phyloP scores from a whole-genome alignment of 2,888 invertebrate species.

The Linyphia triangularis region DNA sequence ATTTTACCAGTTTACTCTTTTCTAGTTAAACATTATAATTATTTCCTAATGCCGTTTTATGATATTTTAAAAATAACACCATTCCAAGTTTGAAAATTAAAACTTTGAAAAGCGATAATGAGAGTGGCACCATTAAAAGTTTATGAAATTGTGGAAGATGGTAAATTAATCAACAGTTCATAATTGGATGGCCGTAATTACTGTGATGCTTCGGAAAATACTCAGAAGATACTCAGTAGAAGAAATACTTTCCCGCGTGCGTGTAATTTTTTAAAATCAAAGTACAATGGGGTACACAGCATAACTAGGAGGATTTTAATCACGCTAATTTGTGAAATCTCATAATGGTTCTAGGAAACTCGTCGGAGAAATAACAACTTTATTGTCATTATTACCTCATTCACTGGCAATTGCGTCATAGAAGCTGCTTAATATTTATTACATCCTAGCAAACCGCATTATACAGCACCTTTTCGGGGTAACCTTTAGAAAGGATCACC shows the following conservation, averaged over 20 bases:
- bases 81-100: not conserved
- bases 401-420: constrained; percentile 45
- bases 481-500: constrained; percentile 20
- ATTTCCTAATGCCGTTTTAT: no score
- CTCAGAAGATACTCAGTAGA: not conserved
- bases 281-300: not conserved
- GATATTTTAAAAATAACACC: not conserved
- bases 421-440: constrained; percentile 50
- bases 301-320: constrained; percentile 28
- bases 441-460: constrained; percentile 52
- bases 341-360: not conserved
- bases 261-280: not conserved
- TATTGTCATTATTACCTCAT: constrained; percentile 48
- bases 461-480: constrained; percentile 23
- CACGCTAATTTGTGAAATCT: constrained; percentile 46
- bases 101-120: no score
- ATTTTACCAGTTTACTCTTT: no score
- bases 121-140: no score
- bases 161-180: not conserved
- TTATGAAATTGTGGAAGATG: not conserved
- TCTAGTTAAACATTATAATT: no score
- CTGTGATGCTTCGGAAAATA: not conserved
- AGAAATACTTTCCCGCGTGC: not conserved
- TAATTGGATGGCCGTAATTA: not conserved
- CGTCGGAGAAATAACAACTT: constrained; percentile 23